phyloP scores from a whole-genome alignment of 2,113 vertebrate species.

The Hydropotes inermis region DNA sequence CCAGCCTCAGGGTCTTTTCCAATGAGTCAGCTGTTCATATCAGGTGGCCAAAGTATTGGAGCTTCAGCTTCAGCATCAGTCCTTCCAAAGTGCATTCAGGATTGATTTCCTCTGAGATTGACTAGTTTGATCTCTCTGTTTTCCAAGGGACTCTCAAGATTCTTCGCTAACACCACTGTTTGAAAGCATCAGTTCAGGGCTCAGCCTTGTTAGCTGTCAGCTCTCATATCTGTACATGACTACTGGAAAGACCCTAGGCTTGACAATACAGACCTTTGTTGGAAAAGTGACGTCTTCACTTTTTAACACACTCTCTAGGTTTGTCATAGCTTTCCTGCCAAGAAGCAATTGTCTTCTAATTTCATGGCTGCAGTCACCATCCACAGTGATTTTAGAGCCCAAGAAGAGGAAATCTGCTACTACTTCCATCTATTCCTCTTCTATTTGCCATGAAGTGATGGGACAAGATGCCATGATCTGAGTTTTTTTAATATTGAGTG shows the following conservation, averaged over 20 bases:
- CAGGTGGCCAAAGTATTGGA: not conserved
- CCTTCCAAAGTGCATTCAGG: not conserved
- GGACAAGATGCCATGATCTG: not conserved
- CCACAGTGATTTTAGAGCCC: not conserved
- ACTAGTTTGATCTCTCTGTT: not conserved
- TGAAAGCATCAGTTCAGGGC: not conserved
- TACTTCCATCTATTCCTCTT: not conserved
- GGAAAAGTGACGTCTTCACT: not conserved
- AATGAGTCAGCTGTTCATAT: not conserved
- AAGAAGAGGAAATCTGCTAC: not conserved
- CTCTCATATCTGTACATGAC: not conserved
- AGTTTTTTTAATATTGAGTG: not conserved
- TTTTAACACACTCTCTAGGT: not conserved
- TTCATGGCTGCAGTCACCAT: not conserved
- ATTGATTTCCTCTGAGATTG: not conserved
- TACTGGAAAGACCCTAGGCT: not conserved
- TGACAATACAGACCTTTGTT: not conserved
- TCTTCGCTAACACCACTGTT: not conserved
- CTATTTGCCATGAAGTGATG: not conserved
- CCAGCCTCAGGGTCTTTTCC: not conserved
- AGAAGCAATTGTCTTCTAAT: not conserved
- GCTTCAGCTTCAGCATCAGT: not conserved
- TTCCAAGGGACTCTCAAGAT: not conserved
- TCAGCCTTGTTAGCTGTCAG: not conserved
- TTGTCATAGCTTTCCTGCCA: not conserved